Percentiles rank a stretch among this genome's conserved stretches.
Evolutionary conservation across 2,888 invertebrate species (phyloP).

Genomic region (Theodoxus fluviatilis): DNA sequence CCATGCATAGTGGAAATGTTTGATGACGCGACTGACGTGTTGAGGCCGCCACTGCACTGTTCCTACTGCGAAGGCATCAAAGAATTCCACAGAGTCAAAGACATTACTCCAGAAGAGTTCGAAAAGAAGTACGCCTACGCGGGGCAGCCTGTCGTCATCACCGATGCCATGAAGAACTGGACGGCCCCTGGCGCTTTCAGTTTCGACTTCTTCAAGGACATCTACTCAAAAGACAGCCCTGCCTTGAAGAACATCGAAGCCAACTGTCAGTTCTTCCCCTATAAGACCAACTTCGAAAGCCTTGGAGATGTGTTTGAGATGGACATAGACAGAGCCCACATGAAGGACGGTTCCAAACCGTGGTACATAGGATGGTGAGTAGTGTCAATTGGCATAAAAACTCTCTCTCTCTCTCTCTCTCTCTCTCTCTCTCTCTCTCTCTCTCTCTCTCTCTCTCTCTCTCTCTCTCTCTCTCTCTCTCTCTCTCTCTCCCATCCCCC

Average conservation of each 20-base stretch:
- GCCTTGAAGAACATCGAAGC: constrained; percentile 52
- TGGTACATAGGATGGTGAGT: constrained; percentile 79
- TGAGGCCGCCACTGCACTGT: constrained; percentile 84
- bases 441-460: constrained; percentile 19
- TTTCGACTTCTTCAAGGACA: constrained; percentile 80
- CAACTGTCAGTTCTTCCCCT: constrained; percentile 92
- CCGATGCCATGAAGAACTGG: constrained; percentile 84
- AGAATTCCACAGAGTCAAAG: constrained; percentile 73
- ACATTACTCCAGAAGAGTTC: constrained; percentile 76
- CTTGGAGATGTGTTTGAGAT: constrained; percentile 84
- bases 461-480: background rate
- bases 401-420: constrained; percentile 15
- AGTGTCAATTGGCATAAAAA: background rate
- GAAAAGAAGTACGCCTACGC: constrained; percentile 79
- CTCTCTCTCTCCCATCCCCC: background rate
- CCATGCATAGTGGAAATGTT: constrained; percentile 47
- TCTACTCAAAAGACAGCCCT: constrained; percentile 71
- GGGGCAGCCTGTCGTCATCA: constrained; percentile 82
- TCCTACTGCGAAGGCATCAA: constrained; percentile 76
- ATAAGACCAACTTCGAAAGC: constrained; percentile 82
- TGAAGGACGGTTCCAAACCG: constrained; percentile 71
- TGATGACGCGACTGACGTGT: constrained; percentile 60
- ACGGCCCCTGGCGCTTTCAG: constrained; percentile 79
- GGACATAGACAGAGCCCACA: constrained; percentile 75
- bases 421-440: constrained; percentile 17